Evolutionary conservation across 2,113 vertebrate genomes (phyloP).

Genomic region (Colossoma macropomum): DNA sequence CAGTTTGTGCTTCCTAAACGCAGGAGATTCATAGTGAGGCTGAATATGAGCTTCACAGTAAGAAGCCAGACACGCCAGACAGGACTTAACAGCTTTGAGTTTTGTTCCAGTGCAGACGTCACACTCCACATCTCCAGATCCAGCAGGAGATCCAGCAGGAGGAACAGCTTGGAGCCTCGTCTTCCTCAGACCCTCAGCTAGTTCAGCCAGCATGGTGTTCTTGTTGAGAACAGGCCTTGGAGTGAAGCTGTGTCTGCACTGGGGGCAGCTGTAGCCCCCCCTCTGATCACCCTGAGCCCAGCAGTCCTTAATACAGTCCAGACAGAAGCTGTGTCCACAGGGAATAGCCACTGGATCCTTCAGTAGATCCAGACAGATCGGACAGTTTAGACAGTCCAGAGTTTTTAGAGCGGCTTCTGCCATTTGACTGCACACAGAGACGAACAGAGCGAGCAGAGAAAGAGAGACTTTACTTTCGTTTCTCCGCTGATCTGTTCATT

Average conservation of each 20-base stretch:
- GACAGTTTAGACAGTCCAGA: not conserved
- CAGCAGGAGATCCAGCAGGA: not conserved
- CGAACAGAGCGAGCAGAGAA: not conserved
- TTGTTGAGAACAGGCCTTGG: conserved; percentile 2
- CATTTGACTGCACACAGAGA: not conserved
- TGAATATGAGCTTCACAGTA: conserved; percentile 25
- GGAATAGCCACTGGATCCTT: conserved; percentile 20
- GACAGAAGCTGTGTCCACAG: no score
- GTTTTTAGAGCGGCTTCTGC: not conserved
- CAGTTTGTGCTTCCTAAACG: conserved; percentile 4
- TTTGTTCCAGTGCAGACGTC: not conserved
- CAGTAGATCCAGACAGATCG: conserved; percentile 30
- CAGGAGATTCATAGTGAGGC: not conserved
- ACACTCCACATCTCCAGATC: no score
- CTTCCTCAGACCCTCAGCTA: conserved; percentile 16
- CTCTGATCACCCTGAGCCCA: no score
- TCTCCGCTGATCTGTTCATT: not conserved
- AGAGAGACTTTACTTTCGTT: not conserved
- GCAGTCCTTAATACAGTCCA: no score
- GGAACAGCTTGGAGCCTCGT: not conserved
- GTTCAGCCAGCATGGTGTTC: conserved; percentile 24
- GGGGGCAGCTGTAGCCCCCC: no score
- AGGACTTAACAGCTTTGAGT: conserved; percentile 14
- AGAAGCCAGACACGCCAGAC: conserved; percentile 22
- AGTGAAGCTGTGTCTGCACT: not conserved